phyloP scores from a whole-genome alignment of 2,888 invertebrate species.

The Lottia scabra region DNA sequence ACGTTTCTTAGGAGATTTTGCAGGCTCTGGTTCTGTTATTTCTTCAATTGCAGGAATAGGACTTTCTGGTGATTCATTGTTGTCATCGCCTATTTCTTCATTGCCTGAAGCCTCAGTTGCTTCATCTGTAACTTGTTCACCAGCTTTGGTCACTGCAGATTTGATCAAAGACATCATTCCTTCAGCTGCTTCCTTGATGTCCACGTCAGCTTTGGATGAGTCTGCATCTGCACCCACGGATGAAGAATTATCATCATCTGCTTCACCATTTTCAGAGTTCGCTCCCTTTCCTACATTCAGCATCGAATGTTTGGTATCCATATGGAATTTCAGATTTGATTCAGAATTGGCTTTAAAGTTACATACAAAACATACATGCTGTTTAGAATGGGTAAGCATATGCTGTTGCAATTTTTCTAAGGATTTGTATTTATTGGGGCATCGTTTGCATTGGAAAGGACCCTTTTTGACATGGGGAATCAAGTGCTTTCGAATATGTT shows the following conservation, averaged over 20 bases:
- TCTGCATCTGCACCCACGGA: no score
- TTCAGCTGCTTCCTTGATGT: neutral
- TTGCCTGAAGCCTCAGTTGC: neutral
- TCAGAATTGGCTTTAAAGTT: neutral
- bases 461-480: conserved; percentile 24
- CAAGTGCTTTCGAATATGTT: conserved; percentile 48
- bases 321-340: neutral
- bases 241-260: no score
- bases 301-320: neutral
- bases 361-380: neutral
- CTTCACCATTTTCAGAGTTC: no score
- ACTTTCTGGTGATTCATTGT: neutral
- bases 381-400: neutral
- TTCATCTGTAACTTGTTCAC: neutral
- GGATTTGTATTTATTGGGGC: neutral
- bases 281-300: no score
- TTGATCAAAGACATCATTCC: neutral
- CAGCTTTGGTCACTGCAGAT: neutral
- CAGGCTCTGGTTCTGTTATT: neutral
- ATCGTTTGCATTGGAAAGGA: neutral
- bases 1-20: neutral
- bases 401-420: neutral
- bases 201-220: neutral
- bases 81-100: neutral
- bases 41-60: neutral